A percentile compares a stretch with the other conserved stretches of the same genome.
Evolutionary conservation across 2,797 vertebrate species (phyloP).

Genomic region (Potorous gilbertii): DNA sequence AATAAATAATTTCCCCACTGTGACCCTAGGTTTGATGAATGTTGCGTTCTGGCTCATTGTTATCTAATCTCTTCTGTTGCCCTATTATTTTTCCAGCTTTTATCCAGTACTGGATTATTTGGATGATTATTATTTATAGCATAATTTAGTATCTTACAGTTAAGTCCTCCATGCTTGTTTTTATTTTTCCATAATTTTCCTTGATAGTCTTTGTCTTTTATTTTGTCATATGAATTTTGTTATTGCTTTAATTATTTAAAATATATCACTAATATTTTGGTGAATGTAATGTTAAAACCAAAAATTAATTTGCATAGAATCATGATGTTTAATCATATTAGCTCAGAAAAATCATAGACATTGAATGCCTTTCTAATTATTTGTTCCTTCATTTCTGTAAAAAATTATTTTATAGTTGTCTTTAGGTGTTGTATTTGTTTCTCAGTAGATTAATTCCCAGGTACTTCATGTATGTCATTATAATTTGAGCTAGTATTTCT

Average conservation of each 20-base stretch:
- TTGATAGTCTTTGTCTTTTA: background rate
- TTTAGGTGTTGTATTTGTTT: background rate
- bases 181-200: background rate
- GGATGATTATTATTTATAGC: background rate
- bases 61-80: background rate
- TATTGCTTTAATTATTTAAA: background rate
- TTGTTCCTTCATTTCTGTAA: background rate
- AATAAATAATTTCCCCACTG: background rate
- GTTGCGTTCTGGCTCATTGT: background rate
- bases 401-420: background rate
- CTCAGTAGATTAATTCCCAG: background rate
- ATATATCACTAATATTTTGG: background rate
- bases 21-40: background rate
- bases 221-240: background rate
- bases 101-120: background rate
- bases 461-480: background rate
- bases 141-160: background rate
- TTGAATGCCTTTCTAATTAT: background rate
- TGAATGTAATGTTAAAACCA: background rate
- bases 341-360: background rate
- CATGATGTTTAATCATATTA: background rate
- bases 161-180: background rate
- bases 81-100: background rate
- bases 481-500: background rate
- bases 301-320: background rate